Evolutionary conservation across 2,888 invertebrate genomes (phyloP).

Genomic region (Drosophila rubida): DNA sequence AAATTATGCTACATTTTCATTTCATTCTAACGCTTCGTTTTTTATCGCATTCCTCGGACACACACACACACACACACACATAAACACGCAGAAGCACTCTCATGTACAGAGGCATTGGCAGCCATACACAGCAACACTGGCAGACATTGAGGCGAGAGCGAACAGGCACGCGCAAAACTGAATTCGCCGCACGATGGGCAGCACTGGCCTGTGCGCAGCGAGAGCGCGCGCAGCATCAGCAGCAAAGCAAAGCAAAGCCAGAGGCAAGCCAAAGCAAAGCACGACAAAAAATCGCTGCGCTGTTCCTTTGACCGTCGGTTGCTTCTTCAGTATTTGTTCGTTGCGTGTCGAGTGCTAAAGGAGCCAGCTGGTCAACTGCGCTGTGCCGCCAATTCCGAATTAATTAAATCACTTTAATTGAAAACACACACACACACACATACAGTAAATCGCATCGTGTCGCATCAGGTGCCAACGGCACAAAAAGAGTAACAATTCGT

Average conservation of each 20-base stretch:
- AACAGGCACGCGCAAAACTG: constrained; percentile 48
- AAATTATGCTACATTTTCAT: constrained; percentile 80
- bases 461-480: constrained; percentile 51
- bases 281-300: constrained; percentile 19
- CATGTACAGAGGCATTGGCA: not conserved
- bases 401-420: constrained; percentile 74
- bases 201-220: constrained; percentile 61
- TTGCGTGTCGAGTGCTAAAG: constrained; percentile 76
- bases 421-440: constrained; percentile 27
- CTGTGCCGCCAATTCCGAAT: constrained; percentile 62
- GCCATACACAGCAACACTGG: constrained; percentile 11
- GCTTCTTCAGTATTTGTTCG: constrained; percentile 79
- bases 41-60: constrained; percentile 75
- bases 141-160: constrained; percentile 17
- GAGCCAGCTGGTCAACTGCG: constrained; percentile 37
- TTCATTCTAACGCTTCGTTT: constrained; percentile 80
- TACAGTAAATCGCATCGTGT: constrained; percentile 12
- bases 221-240: constrained; percentile 70
- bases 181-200: constrained; percentile 64
- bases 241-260: constrained; percentile 9
- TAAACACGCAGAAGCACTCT: not conserved
- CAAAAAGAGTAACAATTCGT: constrained; percentile 34
- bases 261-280: constrained; percentile 8
- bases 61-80: constrained; percentile 32
- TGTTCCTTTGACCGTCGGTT: constrained; percentile 55